phyloP scores from a whole-genome alignment of 2,797 vertebrate species.

The Enteromius thamalakanensis region DNA sequence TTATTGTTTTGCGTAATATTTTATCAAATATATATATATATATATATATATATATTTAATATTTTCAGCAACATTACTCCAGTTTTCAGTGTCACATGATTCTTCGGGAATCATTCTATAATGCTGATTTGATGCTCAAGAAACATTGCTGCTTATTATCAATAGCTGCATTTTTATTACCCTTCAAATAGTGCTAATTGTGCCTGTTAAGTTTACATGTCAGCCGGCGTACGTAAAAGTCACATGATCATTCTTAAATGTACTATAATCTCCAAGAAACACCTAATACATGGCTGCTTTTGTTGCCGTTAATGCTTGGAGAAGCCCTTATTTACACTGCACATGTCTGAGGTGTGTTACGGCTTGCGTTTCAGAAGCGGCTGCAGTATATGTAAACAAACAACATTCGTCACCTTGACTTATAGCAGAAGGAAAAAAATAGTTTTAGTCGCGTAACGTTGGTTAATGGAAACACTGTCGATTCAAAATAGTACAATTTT shows the following conservation, averaged over 20 bases:
- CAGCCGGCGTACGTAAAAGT: not conserved
- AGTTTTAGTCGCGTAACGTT: not conserved
- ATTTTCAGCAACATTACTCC: not conserved
- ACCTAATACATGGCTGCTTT: not conserved
- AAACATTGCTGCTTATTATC: not conserved
- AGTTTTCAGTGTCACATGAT: not conserved
- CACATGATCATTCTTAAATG: not conserved
- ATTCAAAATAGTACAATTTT: not conserved
- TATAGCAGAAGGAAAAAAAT: not conserved
- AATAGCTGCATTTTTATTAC: not conserved
- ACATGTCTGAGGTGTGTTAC: no score
- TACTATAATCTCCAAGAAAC: not conserved
- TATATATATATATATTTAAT: no score
- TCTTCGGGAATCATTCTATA: not conserved
- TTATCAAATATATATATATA: not conserved
- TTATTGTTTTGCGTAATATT: not conserved
- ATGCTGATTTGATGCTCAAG: not conserved
- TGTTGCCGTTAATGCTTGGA: not conserved
- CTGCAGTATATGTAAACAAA: not conserved
- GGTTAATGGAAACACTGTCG: not conserved
- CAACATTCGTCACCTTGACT: not conserved
- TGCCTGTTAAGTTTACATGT: not conserved
- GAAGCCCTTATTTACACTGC: not conserved
- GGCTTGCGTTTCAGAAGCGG: not conserved
- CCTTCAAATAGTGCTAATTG: not conserved